Percentiles rank a stretch among this genome's conserved stretches.
Conservation (phyloP, 1,140 invertebrate genomes). For the Sinella curviseta region DNA sequence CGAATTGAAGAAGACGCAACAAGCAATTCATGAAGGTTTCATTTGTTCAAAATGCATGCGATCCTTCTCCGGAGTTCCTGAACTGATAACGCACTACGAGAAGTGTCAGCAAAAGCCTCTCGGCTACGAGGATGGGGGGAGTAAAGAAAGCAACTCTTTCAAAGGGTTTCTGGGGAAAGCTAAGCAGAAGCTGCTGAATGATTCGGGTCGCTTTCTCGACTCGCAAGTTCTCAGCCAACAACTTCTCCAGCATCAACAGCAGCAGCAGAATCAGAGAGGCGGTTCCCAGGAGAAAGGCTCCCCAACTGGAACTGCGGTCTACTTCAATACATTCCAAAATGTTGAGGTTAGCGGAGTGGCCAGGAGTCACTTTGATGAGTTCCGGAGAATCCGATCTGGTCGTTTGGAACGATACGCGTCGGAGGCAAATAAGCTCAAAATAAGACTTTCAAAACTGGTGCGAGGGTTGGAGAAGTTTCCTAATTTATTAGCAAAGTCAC, state of each 20-base stretch:
- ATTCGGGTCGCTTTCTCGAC: background rate
- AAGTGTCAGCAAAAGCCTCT: conserved; percentile 21
- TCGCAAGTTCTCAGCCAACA: background rate
- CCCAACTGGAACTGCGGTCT: background rate
- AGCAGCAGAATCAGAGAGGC: conserved; percentile 2
- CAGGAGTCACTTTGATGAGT: conserved; percentile 72
- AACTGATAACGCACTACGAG: conserved; percentile 37
- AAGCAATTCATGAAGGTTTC: conserved; percentile 28
- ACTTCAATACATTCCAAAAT: background rate
- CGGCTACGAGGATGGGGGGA: background rate
- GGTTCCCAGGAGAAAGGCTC: background rate
- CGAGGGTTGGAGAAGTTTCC: conserved; percentile 30
- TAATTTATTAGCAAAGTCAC: background rate
- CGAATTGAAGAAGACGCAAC: conserved; percentile 1
- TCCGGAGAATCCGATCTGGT: conserved; percentile 71
- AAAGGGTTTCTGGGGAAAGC: conserved; percentile 21
- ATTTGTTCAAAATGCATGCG: conserved; percentile 36
- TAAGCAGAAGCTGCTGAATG: background rate
- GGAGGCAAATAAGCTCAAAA: conserved; percentile 93
- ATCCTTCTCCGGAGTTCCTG: conserved; percentile 23
- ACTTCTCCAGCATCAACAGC: conserved; percentile 4
- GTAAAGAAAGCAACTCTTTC: background rate
- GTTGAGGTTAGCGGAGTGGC: conserved; percentile 59
- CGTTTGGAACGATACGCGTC: conserved; percentile 83
- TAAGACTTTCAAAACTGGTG: conserved; percentile 88